A percentile compares a stretch with the other conserved stretches of the same genome.
Conservation (phyloP, 1,140 invertebrate genomes). For the Thereuonema tuberculata region DNA sequence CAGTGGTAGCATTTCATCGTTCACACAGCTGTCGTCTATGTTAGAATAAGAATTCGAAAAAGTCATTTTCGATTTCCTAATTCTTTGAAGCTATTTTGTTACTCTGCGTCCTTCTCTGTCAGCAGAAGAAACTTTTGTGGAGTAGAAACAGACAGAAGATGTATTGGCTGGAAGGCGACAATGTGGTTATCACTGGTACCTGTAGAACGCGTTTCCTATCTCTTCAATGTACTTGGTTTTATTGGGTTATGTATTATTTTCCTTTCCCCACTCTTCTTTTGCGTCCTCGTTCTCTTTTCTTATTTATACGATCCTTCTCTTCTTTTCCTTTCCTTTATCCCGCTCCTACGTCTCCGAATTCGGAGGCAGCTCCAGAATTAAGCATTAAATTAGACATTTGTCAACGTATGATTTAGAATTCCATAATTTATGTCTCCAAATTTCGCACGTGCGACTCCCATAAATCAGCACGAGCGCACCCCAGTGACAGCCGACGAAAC, state of each 20-base stretch:
- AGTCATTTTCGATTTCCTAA: no score
- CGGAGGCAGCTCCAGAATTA: not conserved
- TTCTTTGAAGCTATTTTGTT: no score
- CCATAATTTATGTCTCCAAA: not conserved
- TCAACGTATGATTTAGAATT: constrained; percentile 1
- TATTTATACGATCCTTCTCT: not conserved
- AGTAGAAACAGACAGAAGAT: no score
- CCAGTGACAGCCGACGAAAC: not conserved
- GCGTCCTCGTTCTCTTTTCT: not conserved
- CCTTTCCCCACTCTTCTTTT: not conserved
- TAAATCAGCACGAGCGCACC: not conserved
- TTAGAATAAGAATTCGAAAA: no score
- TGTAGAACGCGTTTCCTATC: no score
- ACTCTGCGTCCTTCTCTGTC: no score
- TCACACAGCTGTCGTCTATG: no score
- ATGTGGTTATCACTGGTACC: no score
- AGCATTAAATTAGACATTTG: not conserved
- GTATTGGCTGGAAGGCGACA: no score
- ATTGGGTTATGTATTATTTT: no score
- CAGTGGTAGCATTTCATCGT: no score
- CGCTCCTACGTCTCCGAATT: not conserved
- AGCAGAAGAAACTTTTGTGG: no score
- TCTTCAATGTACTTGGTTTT: not conserved
- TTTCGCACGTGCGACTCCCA: not conserved
- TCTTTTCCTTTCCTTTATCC: not conserved